Evolutionary conservation across 1,140 invertebrate genomes (phyloP).

Genomic region (Drosophila pruinosa): DNA sequence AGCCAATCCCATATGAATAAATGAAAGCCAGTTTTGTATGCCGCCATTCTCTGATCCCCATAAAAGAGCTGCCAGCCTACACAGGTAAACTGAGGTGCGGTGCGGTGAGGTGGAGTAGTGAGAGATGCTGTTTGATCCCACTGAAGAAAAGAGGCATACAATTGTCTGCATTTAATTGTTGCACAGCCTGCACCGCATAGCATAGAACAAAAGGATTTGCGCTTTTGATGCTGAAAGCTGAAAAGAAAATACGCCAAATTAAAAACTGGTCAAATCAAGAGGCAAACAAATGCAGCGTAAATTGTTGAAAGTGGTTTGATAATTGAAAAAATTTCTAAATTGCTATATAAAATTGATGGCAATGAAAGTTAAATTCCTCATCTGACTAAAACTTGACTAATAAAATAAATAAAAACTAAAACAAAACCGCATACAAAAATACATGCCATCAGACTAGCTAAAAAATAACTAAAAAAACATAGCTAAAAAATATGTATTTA

Average conservation of each 20-base stretch:
- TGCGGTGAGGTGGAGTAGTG: background rate
- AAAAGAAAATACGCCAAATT: conserved; percentile 57
- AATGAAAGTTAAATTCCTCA: conserved; percentile 2
- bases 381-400: background rate
- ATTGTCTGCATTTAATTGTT: conserved; percentile 76
- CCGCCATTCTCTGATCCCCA: conserved; percentile 29
- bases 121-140: background rate
- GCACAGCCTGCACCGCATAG: conserved; percentile 25
- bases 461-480: conserved; percentile 17
- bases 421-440: conserved; percentile 21
- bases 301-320: conserved; percentile 36
- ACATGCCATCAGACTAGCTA: too few relatives aligned
- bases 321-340: conserved; percentile 19
- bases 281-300: conserved; percentile 42
- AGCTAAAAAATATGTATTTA: conserved; percentile 28
- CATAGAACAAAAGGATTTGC: conserved; percentile 60
- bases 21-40: conserved; percentile 52
- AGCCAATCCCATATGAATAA: conserved; percentile 79
- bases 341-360: conserved; percentile 9
- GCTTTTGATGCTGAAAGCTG: conserved; percentile 10
- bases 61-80: background rate
- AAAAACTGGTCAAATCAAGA: conserved; percentile 24
- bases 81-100: background rate
- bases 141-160: conserved; percentile 19
- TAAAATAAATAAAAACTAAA: conserved; percentile 50